phyloP scores from a whole-genome alignment of 2,797 vertebrate genomes.

The Melanotaenia pygmaea region DNA sequence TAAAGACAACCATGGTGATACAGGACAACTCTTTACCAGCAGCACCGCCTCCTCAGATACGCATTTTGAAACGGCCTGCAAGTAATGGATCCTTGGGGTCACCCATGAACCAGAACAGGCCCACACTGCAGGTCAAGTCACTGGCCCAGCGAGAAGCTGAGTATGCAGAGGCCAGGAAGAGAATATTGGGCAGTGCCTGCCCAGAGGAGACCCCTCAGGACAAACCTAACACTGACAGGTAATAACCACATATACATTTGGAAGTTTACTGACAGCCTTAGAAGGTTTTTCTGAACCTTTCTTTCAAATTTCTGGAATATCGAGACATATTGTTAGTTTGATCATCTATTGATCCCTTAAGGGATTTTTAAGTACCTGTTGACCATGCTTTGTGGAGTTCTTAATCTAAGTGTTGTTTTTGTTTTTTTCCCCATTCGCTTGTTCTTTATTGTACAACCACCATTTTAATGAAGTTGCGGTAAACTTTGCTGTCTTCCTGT shows the following conservation, averaged over 20 bases:
- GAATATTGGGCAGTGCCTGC: conserved; percentile 95
- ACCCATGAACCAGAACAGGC: conserved; percentile 84
- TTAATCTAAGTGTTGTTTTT: neutral
- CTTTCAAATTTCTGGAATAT: too few relatives aligned
- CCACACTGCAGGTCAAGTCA: conserved; percentile 92
- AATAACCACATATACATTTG: conserved; percentile 22
- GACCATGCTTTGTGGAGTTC: too few relatives aligned
- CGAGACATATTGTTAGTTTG: neutral
- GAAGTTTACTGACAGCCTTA: neutral
- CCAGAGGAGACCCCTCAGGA: conserved; percentile 94
- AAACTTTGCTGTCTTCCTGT: neutral
- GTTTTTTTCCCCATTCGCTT: too few relatives aligned
- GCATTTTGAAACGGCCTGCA: conserved; percentile 95
- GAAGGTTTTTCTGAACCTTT: neutral
- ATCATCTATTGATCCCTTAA: neutral
- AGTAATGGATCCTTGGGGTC: conserved; percentile 91
- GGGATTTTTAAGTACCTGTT: neutral
- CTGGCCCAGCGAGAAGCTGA: conserved; percentile 96
- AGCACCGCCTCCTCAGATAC: conserved; percentile 93
- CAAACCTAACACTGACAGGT: conserved; percentile 88
- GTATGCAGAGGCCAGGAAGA: conserved; percentile 95
- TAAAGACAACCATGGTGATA: conserved; percentile 92
- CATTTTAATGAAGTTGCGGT: too few relatives aligned
- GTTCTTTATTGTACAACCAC: neutral
- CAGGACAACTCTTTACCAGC: conserved; percentile 92